Conservation (phyloP, 2,888 invertebrate species). For the Plemyria rubiginata region DNA sequence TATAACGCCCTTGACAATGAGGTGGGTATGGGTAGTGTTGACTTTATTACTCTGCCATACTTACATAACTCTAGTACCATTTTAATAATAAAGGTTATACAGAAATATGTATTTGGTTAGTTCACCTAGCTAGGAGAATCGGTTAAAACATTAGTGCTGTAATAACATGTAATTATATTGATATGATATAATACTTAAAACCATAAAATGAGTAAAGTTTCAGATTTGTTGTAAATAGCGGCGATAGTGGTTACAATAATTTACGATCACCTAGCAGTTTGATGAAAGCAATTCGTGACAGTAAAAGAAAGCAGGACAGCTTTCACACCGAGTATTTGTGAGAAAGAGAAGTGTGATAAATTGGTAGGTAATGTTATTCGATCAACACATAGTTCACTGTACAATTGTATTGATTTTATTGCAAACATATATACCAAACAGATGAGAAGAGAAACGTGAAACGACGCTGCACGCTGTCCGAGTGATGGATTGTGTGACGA, state of each 20-base stretch:
- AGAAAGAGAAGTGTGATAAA: constrained; percentile 10
- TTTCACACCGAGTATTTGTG: constrained; percentile 2
- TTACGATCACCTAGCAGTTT: constrained; percentile 4
- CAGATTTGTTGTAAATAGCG: background rate
- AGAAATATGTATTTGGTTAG: background rate
- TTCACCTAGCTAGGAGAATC: background rate
- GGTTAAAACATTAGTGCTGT: background rate
- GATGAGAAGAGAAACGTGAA: constrained; percentile 34
- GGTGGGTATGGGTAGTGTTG: constrained; percentile 25
- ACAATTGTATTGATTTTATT: constrained; percentile 18
- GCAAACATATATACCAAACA: constrained; percentile 15
- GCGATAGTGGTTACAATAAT: background rate
- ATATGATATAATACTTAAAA: background rate
- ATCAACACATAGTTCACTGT: constrained; percentile 9
- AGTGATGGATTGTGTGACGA: constrained; percentile 55
- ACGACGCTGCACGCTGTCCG: constrained; percentile 40
- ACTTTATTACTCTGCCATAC: constrained; percentile 1
- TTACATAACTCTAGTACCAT: too few species aligned
- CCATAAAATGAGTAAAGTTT: background rate
- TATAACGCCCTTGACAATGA: constrained; percentile 54
- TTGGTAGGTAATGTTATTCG: constrained; percentile 8
- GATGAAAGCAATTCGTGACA: constrained; percentile 10
- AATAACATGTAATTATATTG: background rate
- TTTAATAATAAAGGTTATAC: background rate
- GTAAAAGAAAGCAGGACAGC: constrained; percentile 8